phyloP scores from a whole-genome alignment of 1,140 invertebrate species.

The Lethocerus indicus region DNA sequence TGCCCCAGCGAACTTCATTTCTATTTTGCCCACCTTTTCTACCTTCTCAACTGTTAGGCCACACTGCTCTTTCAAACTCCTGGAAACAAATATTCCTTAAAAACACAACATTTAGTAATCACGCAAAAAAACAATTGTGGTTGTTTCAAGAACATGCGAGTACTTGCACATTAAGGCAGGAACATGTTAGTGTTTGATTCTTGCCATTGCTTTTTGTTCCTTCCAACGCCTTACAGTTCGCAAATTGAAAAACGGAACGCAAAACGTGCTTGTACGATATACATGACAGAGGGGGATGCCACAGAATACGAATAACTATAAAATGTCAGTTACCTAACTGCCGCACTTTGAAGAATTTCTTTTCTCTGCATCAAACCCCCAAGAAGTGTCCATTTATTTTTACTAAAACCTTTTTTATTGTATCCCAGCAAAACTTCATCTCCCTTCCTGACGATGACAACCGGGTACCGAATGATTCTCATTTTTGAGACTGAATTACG shows the following conservation, averaged over 20 bases:
- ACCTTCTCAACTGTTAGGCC: constrained; percentile 24
- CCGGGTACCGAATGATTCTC: constrained; percentile 10
- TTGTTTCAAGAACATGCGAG: too few species aligned
- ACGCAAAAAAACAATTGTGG: too few species aligned
- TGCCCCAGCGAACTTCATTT: constrained; percentile 33
- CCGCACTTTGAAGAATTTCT: constrained; percentile 31
- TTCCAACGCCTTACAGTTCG: too few species aligned
- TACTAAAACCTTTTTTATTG: constrained; percentile 37
- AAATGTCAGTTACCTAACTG: constrained; percentile 24
- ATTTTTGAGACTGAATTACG: too few species aligned
- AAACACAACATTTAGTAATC: too few species aligned
- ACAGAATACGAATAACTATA: background rate
- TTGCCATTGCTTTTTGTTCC: too few species aligned
- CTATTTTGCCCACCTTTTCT: constrained; percentile 29
- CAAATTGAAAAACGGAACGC: too few species aligned
- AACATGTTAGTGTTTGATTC: too few species aligned
- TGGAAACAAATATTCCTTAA: too few species aligned
- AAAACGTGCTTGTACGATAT: too few species aligned
- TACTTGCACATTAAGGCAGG: too few species aligned
- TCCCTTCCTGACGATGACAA: constrained; percentile 27
- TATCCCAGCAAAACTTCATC: constrained; percentile 30
- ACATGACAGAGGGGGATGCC: background rate
- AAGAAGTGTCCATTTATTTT: constrained; percentile 38
- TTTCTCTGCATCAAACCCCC: constrained; percentile 36
- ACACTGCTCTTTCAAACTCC: constrained; percentile 29